Percentiles rank a stretch among this genome's conserved stretches.
Conservation (phyloP, 2,113 vertebrate species). For the Colinus virginianus region DNA sequence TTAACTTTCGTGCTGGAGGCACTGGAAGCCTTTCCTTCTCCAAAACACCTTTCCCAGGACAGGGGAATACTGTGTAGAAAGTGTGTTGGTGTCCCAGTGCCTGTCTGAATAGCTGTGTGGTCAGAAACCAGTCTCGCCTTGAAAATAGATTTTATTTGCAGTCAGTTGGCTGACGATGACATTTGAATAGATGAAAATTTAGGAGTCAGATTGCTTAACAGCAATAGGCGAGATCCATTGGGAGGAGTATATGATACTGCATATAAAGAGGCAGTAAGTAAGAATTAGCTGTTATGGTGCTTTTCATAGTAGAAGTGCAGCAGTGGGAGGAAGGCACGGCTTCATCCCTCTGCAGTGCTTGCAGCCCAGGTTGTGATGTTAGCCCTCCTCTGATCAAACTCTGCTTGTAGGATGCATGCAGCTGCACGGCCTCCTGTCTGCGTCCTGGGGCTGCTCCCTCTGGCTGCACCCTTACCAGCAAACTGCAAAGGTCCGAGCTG, state of each 20-base stretch:
- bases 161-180: background rate
- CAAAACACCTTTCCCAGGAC: conserved; percentile 18
- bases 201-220: background rate
- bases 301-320: background rate
- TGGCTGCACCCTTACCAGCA: background rate
- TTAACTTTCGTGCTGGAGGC: background rate
- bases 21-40: background rate
- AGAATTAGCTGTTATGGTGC: background rate
- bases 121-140: background rate
- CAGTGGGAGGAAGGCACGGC: background rate
- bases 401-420: background rate
- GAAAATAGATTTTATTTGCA: background rate
- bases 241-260: background rate
- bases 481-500: background rate
- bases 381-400: background rate
- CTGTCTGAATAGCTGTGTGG: conserved; percentile 17
- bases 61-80: conserved; percentile 10
- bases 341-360: background rate
- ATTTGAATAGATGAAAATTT: background rate
- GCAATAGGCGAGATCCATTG: background rate
- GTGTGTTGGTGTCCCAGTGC: conserved; percentile 9
- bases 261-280: background rate
- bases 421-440: background rate
- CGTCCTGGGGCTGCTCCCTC: background rate
- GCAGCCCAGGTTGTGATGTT: background rate